These are phyloP conservation scores for Frankliniella fusca DNA, from an alignment of 2,888 invertebrate genomes.

Conservation along the genomic window DNA sequence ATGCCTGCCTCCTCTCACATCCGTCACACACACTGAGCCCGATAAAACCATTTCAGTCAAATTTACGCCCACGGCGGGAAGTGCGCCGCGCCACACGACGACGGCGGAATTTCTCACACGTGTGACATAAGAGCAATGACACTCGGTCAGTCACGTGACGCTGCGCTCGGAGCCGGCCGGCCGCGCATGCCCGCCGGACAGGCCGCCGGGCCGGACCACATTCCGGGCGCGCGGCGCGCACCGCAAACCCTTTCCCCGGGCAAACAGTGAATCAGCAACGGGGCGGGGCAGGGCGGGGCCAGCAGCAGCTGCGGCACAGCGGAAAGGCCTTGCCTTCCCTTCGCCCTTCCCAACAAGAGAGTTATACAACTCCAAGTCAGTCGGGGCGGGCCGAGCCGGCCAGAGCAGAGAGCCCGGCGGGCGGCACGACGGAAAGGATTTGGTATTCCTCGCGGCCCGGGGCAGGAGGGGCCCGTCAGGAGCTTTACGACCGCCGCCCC, in stretches of 20 bases:
- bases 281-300: background rate
- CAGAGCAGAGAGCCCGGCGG: too few species aligned
- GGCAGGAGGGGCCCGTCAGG: too few species aligned
- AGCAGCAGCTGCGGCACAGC: background rate
- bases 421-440: too few species aligned
- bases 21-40: too few species aligned
- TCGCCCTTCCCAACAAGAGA: too few species aligned
- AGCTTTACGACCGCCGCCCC: too few species aligned
- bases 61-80: background rate
- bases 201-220: background rate
- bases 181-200: background rate
- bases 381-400: too few species aligned
- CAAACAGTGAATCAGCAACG: background rate
- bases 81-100: background rate
- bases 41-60: too few species aligned
- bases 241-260: background rate
- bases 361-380: too few species aligned
- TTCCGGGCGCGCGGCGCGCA: background rate
- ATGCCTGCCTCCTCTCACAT: too few species aligned
- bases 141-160: background rate
- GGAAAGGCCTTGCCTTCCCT: too few species aligned
- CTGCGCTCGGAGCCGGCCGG: background rate
- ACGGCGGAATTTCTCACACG: background rate
- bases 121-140: constrained; percentile 1
- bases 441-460: too few species aligned